A percentile compares a stretch with the other conserved stretches of the same genome.
phyloP scores from a whole-genome alignment of 2,797 vertebrate species.

The Syncerus caffer region DNA sequence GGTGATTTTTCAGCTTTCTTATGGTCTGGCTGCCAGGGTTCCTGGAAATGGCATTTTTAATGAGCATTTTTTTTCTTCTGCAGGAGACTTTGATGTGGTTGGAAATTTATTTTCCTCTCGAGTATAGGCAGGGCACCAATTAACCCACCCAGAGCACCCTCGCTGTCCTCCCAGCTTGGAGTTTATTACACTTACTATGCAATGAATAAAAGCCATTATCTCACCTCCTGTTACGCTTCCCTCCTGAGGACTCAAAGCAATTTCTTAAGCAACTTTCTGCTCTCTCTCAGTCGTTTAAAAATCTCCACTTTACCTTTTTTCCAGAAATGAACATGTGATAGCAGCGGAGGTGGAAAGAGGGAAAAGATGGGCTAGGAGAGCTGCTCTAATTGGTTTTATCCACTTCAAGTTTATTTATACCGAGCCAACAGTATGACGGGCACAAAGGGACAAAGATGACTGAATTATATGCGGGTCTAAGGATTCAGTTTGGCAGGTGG shows the following conservation, averaged over 20 bases:
- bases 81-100: constrained; percentile 65
- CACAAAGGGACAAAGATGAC: neutral
- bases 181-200: neutral
- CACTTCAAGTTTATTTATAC: neutral
- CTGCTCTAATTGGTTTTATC: neutral
- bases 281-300: neutral
- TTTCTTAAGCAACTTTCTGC: constrained; percentile 1
- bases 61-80: constrained; percentile 22
- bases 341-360: neutral
- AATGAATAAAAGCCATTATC: neutral
- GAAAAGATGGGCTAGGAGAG: neutral
- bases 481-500: neutral
- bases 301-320: constrained; percentile 1
- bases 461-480: neutral
- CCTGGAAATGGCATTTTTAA: constrained; percentile 60
- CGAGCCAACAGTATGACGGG: neutral
- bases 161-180: neutral
- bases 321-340: neutral
- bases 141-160: constrained; percentile 30
- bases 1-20: constrained; percentile 29
- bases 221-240: neutral
- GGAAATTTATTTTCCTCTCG: constrained; percentile 47
- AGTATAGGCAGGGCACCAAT: constrained; percentile 52
- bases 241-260: constrained; percentile 20
- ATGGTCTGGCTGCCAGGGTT: constrained; percentile 43